phyloP scores from a whole-genome alignment of 2,797 vertebrate species.

The Tokudaia muenninki region DNA sequence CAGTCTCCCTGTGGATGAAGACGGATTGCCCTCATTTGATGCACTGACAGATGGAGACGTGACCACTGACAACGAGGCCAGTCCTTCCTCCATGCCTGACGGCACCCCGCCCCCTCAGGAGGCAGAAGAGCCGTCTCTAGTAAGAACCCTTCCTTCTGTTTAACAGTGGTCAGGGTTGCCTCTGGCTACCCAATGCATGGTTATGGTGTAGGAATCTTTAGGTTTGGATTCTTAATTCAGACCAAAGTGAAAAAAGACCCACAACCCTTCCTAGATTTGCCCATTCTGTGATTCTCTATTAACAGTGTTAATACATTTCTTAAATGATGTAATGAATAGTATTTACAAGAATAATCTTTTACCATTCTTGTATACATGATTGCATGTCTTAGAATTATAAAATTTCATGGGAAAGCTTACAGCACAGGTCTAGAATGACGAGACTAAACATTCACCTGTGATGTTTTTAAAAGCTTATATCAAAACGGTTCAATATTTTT shows the following conservation, averaged over 20 bases:
- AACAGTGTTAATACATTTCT: background rate
- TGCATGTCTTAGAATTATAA: conserved; percentile 30
- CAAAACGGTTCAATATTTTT: conserved; percentile 15
- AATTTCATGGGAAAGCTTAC: background rate
- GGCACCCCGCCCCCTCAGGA: conserved; percentile 96
- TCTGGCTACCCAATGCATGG: conserved; percentile 88
- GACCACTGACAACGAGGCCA: conserved; percentile 97
- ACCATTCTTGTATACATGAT: background rate
- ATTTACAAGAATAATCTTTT: background rate
- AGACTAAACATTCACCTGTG: background rate
- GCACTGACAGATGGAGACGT: conserved; percentile 99
- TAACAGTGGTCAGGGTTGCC: conserved; percentile 88
- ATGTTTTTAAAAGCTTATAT: background rate
- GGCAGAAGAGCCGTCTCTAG: conserved; percentile 99
- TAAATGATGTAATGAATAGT: background rate
- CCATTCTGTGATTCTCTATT: conserved; percentile 44
- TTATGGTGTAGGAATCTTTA: conserved; percentile 88
- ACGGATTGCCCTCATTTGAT: conserved; percentile 99
- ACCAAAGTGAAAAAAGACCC: conserved; percentile 63
- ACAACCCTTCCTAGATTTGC: background rate
- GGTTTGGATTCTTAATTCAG: conserved; percentile 86
- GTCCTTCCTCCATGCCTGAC: conserved; percentile 96
- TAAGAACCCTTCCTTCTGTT: conserved; percentile 93
- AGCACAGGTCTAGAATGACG: background rate
- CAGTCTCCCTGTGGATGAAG: conserved; percentile 99